Base-by-base conservation (phyloP, 2,797 vertebrate genomes). In the Myripristis murdjan region DNA sequence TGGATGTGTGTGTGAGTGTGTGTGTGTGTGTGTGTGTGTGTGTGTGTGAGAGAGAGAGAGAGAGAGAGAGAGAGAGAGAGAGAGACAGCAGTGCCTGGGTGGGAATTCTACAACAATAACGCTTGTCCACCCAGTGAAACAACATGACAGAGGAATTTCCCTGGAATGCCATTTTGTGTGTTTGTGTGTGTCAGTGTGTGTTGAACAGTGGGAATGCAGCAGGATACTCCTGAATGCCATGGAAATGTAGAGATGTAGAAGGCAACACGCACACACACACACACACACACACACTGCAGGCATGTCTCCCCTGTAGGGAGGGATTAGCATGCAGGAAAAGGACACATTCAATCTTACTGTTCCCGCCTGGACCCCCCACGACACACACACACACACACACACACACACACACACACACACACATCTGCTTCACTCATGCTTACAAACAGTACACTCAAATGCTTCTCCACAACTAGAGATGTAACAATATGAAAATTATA, bases 241-340 rank as follows among this genome's bases (percentile, higher is more conserved):
- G 53, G 22, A 85, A 33, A 72, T 75, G 70, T 52, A 59, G 55
- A 77, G 60, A 72, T 75, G 70, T 52, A 59, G 55, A 77, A 60
- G 65, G 51, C 55, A 31, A 74, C 53, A 44, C 58, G 23, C 63
- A 26, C 73, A 55, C 37, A 46, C 51, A 68, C 69, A 75, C 70
- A 70, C 70, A 72, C 56, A 71, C 79, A 76, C 73, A 90, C 89
- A 88, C 75, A 75, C 86, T 84, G 83, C 81, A 82, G 85, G 82
- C 88, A 87, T 82, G 72, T 79, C 76, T 83, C 82, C 82, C 89
- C 92, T 77, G 80, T 79, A 70, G 92, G 81, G 89, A 89, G 23
- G 56, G 77, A 95, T 95, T 95, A 91, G 87, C 92, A 93, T 91
- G 55, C 59, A 68, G 85, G 85, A 73, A 83, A 81, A 83, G 85